Evolutionary conservation across 2,113 vertebrate genomes (phyloP).

Genomic region (Candoia aspera): DNA sequence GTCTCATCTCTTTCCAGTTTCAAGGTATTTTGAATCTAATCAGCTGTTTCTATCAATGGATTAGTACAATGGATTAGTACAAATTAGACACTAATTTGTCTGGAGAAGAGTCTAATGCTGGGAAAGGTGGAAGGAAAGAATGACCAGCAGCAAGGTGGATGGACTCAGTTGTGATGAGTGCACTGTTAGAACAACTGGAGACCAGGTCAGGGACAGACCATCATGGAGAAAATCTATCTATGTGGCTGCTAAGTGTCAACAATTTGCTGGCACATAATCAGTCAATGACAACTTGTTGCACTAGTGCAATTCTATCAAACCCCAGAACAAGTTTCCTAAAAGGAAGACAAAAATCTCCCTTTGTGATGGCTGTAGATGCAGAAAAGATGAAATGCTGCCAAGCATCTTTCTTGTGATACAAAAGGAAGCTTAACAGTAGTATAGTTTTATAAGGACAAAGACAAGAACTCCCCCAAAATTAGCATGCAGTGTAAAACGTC

Average conservation of each 20-base stretch:
- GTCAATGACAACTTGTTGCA: neutral
- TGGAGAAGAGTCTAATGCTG: neutral
- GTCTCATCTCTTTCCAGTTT: neutral
- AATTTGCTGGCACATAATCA: neutral
- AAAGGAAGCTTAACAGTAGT: neutral
- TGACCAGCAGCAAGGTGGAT: neutral
- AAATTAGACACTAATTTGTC: neutral
- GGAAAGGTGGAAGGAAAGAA: neutral
- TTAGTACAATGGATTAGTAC: neutral
- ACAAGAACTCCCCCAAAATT: neutral
- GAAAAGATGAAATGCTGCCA: neutral
- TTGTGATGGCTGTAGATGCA: slow-evolving; percentile 39
- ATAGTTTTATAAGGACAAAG: neutral
- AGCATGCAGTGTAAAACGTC: slow-evolving; percentile 9
- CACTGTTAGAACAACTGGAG: neutral
- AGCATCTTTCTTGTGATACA: neutral
- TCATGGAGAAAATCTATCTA: neutral
- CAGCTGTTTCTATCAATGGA: neutral
- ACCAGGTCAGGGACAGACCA: neutral
- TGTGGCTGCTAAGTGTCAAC: neutral
- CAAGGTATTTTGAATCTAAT: neutral
- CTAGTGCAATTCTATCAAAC: neutral
- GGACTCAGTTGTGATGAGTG: neutral
- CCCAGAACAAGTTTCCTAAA: neutral
- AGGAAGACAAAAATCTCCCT: neutral